A percentile compares a stretch with the other conserved stretches of the same genome.
Evolutionary conservation across 2,797 vertebrate genomes (phyloP).

Genomic region (Merluccius polli): DNA sequence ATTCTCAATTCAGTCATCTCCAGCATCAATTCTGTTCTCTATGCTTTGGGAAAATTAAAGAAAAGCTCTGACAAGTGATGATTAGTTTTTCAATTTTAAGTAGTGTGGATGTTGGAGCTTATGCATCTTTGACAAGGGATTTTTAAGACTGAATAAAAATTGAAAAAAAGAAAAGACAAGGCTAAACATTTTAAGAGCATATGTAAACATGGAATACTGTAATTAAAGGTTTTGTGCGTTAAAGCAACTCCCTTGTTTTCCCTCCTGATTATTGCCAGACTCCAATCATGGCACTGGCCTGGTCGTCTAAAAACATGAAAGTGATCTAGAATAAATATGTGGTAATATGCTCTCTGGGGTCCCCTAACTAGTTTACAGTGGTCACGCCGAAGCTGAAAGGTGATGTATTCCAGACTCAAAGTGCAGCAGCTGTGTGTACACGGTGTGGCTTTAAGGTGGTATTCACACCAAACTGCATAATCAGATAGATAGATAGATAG

Average conservation of each 20-base stretch:
- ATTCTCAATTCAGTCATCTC: not conserved
- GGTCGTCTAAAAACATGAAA: constrained; percentile 40
- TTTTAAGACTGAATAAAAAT: not conserved
- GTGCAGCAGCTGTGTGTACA: not conserved
- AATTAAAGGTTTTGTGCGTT: constrained; percentile 30
- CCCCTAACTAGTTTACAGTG: constrained; percentile 17
- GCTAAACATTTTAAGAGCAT: not conserved
- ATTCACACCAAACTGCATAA: not conserved
- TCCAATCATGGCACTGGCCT: constrained; percentile 3
- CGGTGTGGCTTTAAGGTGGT: not conserved
- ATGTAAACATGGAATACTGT: constrained; percentile 19
- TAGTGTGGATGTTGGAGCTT: not conserved
- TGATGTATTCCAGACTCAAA: not conserved
- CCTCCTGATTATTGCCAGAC: constrained; percentile 12
- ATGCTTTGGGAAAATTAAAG: not conserved
- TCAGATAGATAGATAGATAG: not conserved
- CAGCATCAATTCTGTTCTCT: not conserved
- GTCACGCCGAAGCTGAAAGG: constrained; percentile 1
- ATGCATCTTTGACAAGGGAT: not conserved
- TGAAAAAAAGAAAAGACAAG: not conserved
- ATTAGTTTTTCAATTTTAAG: not conserved
- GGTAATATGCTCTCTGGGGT: constrained; percentile 21
- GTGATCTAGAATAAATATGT: constrained; percentile 44
- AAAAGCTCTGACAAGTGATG: not conserved
- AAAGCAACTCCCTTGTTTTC: constrained; percentile 20